Evolutionary conservation across 2,113 vertebrate species (phyloP), one percentile per base, ranked within the genome.

Genomic region (Tragelaphus strepsiceros): DNA sequence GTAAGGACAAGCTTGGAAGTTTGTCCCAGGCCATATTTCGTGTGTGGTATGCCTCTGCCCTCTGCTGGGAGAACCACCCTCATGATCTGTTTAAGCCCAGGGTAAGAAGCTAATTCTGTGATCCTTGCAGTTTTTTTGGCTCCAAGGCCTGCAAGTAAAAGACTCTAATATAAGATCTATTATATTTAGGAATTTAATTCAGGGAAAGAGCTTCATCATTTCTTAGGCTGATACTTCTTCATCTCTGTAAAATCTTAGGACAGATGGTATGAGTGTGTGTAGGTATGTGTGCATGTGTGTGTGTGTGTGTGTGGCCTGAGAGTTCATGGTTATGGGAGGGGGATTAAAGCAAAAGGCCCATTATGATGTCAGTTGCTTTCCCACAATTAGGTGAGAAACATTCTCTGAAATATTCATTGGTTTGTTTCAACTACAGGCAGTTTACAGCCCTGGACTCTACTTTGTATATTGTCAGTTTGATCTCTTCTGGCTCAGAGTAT

Each of bases 31-130:
- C 26, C 4, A 3, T 1, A 21, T 35, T 84, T 51, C 32, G 30
- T 94, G 30, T 2, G 2, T 67, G 89, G 89, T 83, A 8, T 3
- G 35, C 61, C 80, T 96, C 90, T 96, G 98, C 97, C 95, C 97
- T 85, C 95, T 96, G 53, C 78, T 93, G 95, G 97, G 30, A 0
- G 39, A 92, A 84, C 1, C 51, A 6, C 35, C 28, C 35, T 24
- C 6, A 9, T 19, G 35, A n/a, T 35, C 35, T 19, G 35, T 54
- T 49, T 39, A 92, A 39, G 49, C 26, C 24, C 28, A 56, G 35
- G 19, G 39, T 26, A 13, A 92, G 19, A 74, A 30, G 53, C 8
- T n/a, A 8, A 26, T 58, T 81, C 32, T 59, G 17, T 51, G 17
- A 92, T 56, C 5, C 7, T 51, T 35, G 17, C n/a, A n/a, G 22